These are phyloP conservation scores for human (Homo sapiens) DNA, from an alignment of 2,113 vertebrate species.

Conservation along the genomic window DNA sequence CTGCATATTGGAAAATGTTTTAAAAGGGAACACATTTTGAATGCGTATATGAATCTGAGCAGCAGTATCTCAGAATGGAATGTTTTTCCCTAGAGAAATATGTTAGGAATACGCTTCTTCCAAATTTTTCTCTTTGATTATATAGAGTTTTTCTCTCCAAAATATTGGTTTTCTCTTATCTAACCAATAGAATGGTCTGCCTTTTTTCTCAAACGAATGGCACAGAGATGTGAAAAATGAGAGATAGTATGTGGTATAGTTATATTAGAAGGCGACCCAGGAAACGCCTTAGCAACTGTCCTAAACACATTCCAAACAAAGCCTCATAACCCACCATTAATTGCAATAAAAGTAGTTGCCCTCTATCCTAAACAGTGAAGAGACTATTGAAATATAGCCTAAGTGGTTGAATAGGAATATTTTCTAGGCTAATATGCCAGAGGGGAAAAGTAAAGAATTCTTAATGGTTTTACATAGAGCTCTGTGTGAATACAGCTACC, in stretches of 20 bases:
- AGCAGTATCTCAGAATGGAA: background rate
- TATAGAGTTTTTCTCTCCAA: background rate
- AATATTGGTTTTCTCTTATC: background rate
- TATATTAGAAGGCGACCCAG: background rate
- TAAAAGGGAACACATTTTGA: background rate
- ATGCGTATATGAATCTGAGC: background rate
- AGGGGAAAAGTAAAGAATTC: background rate
- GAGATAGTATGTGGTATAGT: background rate
- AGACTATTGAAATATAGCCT: background rate
- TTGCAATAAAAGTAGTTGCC: background rate
- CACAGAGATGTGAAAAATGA: background rate
- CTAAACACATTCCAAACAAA: background rate
- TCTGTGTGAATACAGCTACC: background rate
- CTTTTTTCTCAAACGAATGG: background rate
- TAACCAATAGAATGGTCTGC: background rate
- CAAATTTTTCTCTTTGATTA: background rate
- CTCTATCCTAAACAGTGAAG: background rate
- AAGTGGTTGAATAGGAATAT: background rate
- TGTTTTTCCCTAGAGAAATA: background rate
- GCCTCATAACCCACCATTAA: background rate
- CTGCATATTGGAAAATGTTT: background rate
- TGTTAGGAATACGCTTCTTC: background rate
- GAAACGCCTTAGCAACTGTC: background rate
- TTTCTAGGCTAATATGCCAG: background rate
- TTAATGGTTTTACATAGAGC: background rate